A percentile compares a stretch with the other conserved stretches of the same genome.
These are phyloP conservation scores for Coptodon rendalli DNA, from an alignment of 2,113 vertebrate species.

Conservation along the genomic window DNA sequence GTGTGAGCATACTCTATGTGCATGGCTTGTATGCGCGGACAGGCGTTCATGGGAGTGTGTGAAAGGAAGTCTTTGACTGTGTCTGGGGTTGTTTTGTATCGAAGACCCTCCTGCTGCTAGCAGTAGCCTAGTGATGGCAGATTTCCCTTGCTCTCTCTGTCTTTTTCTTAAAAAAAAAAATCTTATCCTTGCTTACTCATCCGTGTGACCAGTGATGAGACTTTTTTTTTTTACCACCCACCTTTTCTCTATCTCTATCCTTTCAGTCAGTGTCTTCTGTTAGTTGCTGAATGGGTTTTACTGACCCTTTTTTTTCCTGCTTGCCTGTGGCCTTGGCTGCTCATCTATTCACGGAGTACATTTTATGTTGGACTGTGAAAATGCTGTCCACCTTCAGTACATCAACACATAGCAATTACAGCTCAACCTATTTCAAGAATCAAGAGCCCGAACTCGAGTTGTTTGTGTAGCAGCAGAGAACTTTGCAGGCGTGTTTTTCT, in stretches of 20 bases:
- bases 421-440: conserved; percentile 4
- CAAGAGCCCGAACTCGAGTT: neutral
- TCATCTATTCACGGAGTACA: neutral
- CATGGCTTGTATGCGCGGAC: conserved; percentile 7
- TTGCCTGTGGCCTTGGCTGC: conserved; percentile 4
- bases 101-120: conserved; percentile 47
- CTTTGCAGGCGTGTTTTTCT: neutral
- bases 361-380: conserved; percentile 7
- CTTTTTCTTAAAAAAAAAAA: neutral
- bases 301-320: neutral
- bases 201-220: conserved; percentile 5
- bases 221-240: neutral
- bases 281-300: conserved; percentile 4
- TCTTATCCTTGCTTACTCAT: conserved; percentile 16
- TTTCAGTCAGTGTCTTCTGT: neutral
- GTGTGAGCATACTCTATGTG: neutral
- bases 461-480: conserved; percentile 2
- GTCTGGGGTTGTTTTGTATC: conserved; percentile 52
- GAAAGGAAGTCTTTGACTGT: conserved; percentile 62
- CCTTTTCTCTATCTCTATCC: conserved; percentile 1
- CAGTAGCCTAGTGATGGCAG: conserved; percentile 40
- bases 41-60: conserved; percentile 28
- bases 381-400: neutral
- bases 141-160: conserved; percentile 15
- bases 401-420: conserved; percentile 8